Evolutionary conservation across 2,797 vertebrate species (phyloP).

Genomic region (Eulemur coronatus): DNA sequence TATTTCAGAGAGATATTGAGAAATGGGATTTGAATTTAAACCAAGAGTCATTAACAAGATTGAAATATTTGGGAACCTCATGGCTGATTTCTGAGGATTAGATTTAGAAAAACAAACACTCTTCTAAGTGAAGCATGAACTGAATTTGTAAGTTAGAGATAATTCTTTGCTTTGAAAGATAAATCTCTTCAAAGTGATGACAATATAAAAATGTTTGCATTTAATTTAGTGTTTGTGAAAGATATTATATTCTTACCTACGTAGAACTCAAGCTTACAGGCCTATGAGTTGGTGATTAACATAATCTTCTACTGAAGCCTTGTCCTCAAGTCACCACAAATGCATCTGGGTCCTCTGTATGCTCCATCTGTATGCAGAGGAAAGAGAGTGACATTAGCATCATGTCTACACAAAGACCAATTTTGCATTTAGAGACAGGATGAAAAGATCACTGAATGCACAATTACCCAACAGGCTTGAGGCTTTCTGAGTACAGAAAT

Average conservation of each 20-base stretch:
- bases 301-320: slow-evolving; percentile 11
- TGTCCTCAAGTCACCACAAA: slow-evolving; percentile 46
- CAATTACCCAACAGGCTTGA: neutral
- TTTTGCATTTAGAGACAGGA: slow-evolving; percentile 45
- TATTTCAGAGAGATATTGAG: slow-evolving; percentile 55
- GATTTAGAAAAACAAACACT: slow-evolving; percentile 64
- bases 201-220: slow-evolving; percentile 58
- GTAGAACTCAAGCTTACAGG: neutral
- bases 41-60: slow-evolving; percentile 64
- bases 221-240: slow-evolving; percentile 59
- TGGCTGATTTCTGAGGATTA: slow-evolving; percentile 63
- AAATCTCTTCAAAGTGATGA: slow-evolving; percentile 55
- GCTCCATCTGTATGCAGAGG: slow-evolving; percentile 22
- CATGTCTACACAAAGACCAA: slow-evolving; percentile 22
- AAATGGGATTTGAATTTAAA: slow-evolving; percentile 73
- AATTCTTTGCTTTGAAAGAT: slow-evolving; percentile 62
- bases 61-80: slow-evolving; percentile 64
- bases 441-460: neutral
- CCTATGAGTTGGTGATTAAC: neutral
- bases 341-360: slow-evolving; percentile 4
- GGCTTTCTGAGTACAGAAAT: neutral
- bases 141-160: slow-evolving; percentile 50
- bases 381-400: slow-evolving; percentile 27
- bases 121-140: slow-evolving; percentile 55
- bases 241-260: neutral